A percentile compares a stretch with the other conserved stretches of the same genome.
These are phyloP conservation scores for Myanophis thanlyinensis DNA, from an alignment of 2,113 vertebrate genomes.

Conservation along the genomic window DNA sequence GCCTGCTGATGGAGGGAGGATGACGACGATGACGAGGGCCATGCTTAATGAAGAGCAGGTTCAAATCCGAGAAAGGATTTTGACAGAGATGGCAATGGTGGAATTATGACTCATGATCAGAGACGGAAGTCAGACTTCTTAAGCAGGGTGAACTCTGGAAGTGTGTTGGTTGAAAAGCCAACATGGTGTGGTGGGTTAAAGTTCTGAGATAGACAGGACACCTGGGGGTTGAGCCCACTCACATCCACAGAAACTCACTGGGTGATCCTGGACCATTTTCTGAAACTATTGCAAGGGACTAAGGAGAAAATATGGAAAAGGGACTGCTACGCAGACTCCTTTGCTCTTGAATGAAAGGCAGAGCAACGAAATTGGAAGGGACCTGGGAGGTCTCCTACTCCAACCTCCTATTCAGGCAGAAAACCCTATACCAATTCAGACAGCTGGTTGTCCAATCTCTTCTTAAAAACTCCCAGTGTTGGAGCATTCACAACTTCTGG, in stretches of 20 bases:
- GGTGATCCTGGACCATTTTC: background rate
- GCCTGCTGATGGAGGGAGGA: background rate
- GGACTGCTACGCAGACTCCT: fast-evolving
- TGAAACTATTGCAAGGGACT: background rate
- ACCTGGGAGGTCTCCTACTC: background rate
- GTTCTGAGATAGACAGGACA: background rate
- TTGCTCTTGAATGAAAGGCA: background rate
- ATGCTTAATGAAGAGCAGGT: background rate
- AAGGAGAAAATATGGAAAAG: background rate
- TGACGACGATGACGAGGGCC: background rate
- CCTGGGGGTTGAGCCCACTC: background rate
- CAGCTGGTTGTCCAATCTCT: background rate
- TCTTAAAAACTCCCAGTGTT: background rate
- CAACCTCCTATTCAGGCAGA: background rate
- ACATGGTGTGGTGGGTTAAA: background rate
- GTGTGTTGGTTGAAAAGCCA: background rate
- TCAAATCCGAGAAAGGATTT: background rate
- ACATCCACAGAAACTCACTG: background rate
- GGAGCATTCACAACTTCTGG: no score
- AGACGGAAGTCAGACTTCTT: background rate
- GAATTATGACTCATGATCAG: background rate
- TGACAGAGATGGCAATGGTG: no score
- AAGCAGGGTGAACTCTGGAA: background rate
- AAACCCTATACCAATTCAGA: background rate
- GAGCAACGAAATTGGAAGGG: background rate